Conservation (phyloP, 2,797 vertebrate genomes). For the Mormyrops boulengeri region DNA sequence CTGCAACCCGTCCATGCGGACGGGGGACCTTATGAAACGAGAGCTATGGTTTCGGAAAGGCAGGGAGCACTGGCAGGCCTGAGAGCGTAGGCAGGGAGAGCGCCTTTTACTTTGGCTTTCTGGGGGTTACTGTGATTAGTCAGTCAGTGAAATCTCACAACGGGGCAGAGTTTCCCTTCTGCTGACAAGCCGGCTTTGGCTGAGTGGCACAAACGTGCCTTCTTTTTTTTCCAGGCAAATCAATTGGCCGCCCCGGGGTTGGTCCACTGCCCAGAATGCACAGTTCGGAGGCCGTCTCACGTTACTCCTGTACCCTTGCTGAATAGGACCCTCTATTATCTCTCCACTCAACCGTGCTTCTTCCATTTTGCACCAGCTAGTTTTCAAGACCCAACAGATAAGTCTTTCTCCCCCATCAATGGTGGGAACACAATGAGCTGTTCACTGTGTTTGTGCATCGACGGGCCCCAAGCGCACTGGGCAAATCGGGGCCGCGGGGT, state of each 20-base stretch:
- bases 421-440: background rate
- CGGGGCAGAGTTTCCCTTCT: constrained; percentile 9
- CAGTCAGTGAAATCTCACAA: constrained; percentile 7
- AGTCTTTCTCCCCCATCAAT: constrained; percentile 48
- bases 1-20: background rate
- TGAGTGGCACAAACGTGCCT: constrained; percentile 32
- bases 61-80: background rate
- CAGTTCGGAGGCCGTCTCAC: constrained; percentile 51
- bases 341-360: constrained; percentile 47
- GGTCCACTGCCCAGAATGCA: constrained; percentile 47
- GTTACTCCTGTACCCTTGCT: constrained; percentile 48
- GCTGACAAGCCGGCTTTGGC: constrained; percentile 7
- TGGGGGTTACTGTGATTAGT: background rate
- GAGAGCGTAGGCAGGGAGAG: background rate
- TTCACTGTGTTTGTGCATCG: background rate
- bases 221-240: constrained; percentile 37
- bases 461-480: background rate
- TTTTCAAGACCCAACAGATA: constrained; percentile 42
- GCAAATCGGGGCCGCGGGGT: background rate
- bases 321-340: constrained; percentile 44
- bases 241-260: constrained; percentile 40
- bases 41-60: background rate
- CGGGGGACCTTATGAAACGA: background rate
- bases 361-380: constrained; percentile 37
- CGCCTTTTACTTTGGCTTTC: background rate